Conservation (phyloP, 92 coral and sea anemone species). For the Galaxea fascicularis region DNA sequence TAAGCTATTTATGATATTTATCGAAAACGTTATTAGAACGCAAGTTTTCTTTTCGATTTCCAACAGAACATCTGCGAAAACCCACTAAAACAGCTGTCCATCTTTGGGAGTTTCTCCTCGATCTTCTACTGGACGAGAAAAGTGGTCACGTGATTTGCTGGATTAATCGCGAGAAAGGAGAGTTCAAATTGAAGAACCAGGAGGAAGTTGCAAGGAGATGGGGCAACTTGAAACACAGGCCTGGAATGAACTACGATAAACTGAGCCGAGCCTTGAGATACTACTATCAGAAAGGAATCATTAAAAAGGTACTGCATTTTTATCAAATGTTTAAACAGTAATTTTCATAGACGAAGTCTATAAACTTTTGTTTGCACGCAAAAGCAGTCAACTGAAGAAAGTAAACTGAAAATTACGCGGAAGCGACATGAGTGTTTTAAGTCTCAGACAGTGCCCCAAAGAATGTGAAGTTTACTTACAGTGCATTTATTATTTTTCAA, state of each 20-base stretch:
- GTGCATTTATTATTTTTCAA: not conserved
- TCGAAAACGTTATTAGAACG: not conserved
- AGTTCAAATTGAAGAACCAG: constrained; percentile 89
- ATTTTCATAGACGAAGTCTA: too few relatives aligned
- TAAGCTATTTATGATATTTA: not conserved
- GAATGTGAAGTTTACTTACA: too few relatives aligned
- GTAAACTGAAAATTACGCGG: too few relatives aligned
- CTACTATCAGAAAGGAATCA: constrained; percentile 91
- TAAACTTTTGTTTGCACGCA: too few relatives aligned
- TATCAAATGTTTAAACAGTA: too few relatives aligned
- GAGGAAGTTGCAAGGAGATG: constrained; percentile 97
- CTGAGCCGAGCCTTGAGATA: constrained; percentile 92
- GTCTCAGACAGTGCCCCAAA: not conserved
- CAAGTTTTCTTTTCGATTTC: not conserved
- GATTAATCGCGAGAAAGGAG: constrained; percentile 90
- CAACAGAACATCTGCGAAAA: constrained; percentile 30
- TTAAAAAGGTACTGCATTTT: constrained; percentile 76
- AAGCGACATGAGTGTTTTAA: not conserved
- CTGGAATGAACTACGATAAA: constrained; percentile 96
- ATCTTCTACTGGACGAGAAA: constrained; percentile 78
- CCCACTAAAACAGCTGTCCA: constrained; percentile 83
- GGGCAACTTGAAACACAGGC: constrained; percentile 90
- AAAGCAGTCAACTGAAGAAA: too few relatives aligned
- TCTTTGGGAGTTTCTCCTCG: constrained; percentile 95
- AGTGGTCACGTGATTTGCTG: constrained; percentile 84